Evolutionary conservation across 2,888 invertebrate species (phyloP).

Genomic region (Platycheirus rosarum): DNA sequence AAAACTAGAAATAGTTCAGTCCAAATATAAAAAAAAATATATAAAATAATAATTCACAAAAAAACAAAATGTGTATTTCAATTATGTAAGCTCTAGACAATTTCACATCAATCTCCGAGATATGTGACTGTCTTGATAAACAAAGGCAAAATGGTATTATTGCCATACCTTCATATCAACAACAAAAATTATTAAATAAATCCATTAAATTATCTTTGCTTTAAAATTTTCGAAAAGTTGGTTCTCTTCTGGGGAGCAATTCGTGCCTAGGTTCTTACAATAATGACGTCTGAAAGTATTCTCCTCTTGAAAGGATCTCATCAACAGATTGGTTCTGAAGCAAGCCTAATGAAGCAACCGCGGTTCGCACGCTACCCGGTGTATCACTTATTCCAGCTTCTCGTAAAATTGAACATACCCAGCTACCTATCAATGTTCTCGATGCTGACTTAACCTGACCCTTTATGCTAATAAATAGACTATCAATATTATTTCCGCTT

Average conservation of each 20-base stretch:
- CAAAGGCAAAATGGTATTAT: neutral
- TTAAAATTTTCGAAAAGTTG: neutral
- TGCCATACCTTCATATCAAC: neutral
- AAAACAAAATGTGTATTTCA: neutral
- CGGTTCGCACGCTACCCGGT: too few relatives aligned
- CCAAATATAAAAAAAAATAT: neutral
- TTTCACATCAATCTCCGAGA: neutral
- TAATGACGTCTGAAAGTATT: too few relatives aligned
- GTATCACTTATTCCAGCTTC: neutral
- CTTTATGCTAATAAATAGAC: conserved; percentile 15
- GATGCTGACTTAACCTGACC: conserved; percentile 5
- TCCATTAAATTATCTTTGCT: neutral
- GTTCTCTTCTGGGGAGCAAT: too few relatives aligned
- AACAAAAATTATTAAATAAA: too few relatives aligned
- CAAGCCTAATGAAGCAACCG: too few relatives aligned
- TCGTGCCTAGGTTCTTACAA: too few relatives aligned
- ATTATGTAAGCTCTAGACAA: neutral
- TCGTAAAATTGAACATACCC: too few relatives aligned
- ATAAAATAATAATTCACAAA: neutral
- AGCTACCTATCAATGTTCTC: conserved; percentile 3
- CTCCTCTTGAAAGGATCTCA: too few relatives aligned
- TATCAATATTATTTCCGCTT: neutral
- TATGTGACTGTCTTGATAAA: neutral
- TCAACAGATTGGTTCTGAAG: too few relatives aligned
- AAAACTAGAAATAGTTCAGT: neutral